Evolutionary conservation across 2,113 vertebrate species (phyloP).

Genomic region (Halichoerus grypus): DNA sequence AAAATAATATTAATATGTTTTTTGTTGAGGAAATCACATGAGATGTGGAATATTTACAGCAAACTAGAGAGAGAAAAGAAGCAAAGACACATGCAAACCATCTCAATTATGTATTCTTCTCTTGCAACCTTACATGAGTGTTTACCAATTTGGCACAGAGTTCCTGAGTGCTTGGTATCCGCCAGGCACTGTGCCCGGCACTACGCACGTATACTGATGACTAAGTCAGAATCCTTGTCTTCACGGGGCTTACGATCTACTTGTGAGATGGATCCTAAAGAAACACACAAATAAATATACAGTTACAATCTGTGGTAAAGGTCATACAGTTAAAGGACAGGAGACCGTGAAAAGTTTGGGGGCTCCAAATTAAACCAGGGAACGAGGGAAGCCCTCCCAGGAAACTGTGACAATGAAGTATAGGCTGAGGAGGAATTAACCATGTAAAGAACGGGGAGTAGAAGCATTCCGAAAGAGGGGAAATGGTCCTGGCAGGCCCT

Average conservation of each 20-base stretch:
- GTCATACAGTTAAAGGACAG: not conserved
- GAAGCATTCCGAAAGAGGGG: not conserved
- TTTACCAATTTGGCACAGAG: not conserved
- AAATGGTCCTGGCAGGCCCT: not conserved
- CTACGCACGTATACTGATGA: not conserved
- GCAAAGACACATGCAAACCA: not conserved
- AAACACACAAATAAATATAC: not conserved
- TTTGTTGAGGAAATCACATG: constrained; percentile 3
- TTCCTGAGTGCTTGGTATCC: not conserved
- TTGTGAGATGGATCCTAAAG: not conserved
- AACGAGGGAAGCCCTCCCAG: not conserved
- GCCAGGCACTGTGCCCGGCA: not conserved
- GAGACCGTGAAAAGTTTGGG: not conserved
- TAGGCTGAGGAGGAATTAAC: not conserved
- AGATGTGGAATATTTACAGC: not conserved
- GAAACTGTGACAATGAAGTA: not conserved
- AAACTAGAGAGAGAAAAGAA: not conserved
- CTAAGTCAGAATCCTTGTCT: not conserved
- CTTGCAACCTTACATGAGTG: not conserved
- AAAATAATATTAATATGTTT: not conserved
- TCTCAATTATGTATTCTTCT: not conserved
- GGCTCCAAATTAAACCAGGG: not conserved
- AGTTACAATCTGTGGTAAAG: not conserved
- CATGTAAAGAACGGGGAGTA: not conserved
- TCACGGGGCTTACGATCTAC: not conserved